Conservation (phyloP, 1,140 invertebrate species). For the Zaprionus africanus region DNA sequence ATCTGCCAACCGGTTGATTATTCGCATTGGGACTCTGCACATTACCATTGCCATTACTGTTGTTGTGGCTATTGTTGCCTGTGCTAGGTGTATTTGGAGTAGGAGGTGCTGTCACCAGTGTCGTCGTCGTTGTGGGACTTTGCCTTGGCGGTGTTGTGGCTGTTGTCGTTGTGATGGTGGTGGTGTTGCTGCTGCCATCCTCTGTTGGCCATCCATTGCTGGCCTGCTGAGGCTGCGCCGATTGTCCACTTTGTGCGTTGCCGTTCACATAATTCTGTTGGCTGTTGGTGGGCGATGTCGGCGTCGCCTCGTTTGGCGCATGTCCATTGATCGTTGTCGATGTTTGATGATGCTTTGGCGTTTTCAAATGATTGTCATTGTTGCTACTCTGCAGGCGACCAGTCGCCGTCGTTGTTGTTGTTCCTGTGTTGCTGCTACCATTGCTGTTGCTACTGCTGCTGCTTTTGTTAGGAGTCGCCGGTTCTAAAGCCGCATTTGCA, state of each 20-base stretch:
- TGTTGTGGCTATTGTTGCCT: constrained; percentile 17
- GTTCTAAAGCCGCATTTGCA: constrained; percentile 55
- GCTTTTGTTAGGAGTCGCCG: constrained; percentile 55
- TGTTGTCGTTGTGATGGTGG: not conserved
- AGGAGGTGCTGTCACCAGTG: constrained; percentile 23
- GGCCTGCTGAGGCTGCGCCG: constrained; percentile 68
- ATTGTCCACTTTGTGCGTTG: constrained; percentile 63
- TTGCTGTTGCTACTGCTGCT: constrained; percentile 42
- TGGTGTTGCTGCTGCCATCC: constrained; percentile 13
- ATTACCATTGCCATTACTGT: constrained; percentile 52
- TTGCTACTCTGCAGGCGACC: constrained; percentile 53
- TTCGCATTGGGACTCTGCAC: constrained; percentile 81
- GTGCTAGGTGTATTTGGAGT: constrained; percentile 31
- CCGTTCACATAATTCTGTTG: constrained; percentile 80
- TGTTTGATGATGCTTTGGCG: constrained; percentile 72
- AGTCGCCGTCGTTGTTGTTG: constrained; percentile 53
- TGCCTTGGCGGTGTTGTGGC: constrained; percentile 61
- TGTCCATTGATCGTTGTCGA: constrained; percentile 53
- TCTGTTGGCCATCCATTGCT: constrained; percentile 59
- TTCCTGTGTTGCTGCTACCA: constrained; percentile 16
- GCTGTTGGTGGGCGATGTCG: constrained; percentile 65
- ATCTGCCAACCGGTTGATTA: constrained; percentile 41
- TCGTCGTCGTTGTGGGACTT: constrained; percentile 32
- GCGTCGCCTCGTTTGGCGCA: constrained; percentile 46
- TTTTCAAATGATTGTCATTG: constrained; percentile 76